A percentile compares a stretch with the other conserved stretches of the same genome.
Evolutionary conservation across 2,797 vertebrate species (phyloP).

Genomic region (Ceryle rudis): DNA sequence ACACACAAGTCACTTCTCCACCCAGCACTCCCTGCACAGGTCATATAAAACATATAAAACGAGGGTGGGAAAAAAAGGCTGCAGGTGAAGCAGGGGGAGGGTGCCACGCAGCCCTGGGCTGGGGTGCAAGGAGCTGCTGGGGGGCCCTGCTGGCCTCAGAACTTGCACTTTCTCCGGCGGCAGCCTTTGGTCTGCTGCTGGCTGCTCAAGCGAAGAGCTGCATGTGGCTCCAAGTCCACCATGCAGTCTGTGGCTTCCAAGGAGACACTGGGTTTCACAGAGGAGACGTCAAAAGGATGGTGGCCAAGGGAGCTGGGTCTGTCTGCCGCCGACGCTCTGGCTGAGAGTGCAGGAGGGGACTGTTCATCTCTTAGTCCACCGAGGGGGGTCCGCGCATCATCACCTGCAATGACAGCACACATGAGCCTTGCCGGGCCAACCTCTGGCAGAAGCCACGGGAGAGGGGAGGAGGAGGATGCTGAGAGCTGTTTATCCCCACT

Average conservation of each 20-base stretch:
- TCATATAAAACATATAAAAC: conserved; percentile 76
- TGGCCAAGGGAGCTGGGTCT: not conserved
- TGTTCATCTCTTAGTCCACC: conserved; percentile 46
- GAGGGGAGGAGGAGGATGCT: not conserved
- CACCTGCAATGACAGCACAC: conserved; percentile 54
- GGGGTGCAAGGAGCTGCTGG: rapidly evolving
- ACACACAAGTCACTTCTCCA: conserved; percentile 49
- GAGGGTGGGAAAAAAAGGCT: conserved; percentile 1
- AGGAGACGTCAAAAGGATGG: conserved; percentile 70
- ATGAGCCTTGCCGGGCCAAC: not conserved
- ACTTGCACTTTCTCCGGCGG: conserved; percentile 74
- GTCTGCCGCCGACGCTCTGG: not conserved
- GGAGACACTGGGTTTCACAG: conserved; percentile 81
- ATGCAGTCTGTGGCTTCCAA: conserved; percentile 83
- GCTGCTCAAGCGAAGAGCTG: conserved; percentile 43
- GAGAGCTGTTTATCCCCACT: not conserved
- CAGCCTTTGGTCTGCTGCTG: conserved; percentile 69
- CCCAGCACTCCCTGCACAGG: conserved; percentile 17
- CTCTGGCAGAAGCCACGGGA: rapidly evolving
- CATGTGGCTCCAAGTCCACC: conserved; percentile 81
- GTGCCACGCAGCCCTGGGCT: not conserved
- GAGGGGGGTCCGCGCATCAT: conserved; percentile 32
- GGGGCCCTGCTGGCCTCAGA: conserved; percentile 33
- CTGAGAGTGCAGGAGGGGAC: not conserved
- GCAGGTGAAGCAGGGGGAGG: not conserved